Evolutionary conservation across 2,888 invertebrate genomes (phyloP).

Genomic region (Meandrusa payeni): DNA sequence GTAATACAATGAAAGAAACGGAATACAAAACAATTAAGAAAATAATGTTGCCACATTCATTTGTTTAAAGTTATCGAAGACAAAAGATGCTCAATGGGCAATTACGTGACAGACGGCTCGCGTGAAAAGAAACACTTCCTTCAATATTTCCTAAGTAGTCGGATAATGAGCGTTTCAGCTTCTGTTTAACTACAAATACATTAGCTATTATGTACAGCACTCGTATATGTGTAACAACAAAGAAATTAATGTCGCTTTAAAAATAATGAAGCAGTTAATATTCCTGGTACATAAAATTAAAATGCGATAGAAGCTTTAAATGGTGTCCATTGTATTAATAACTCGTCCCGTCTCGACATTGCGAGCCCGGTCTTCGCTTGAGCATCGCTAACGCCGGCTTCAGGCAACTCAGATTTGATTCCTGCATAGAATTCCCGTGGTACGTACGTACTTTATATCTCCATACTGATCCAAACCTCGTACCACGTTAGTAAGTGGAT

Average conservation of each 20-base stretch:
- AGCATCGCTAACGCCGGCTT: too few species aligned
- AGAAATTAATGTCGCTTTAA: conserved; percentile 15
- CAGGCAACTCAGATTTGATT: too few species aligned
- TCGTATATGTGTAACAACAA: conserved; percentile 8
- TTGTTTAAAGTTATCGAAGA: conserved; percentile 10
- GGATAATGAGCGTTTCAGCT: conserved; percentile 11
- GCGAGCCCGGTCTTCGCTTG: too few species aligned
- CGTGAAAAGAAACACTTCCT: conserved; percentile 22
- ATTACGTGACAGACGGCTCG: conserved; percentile 19
- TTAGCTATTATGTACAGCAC: not conserved
- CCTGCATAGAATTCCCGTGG: too few species aligned
- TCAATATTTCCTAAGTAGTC: conserved; percentile 23
- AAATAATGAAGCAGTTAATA: conserved; percentile 20
- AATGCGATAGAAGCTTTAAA: conserved; percentile 13
- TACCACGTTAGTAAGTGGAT: too few species aligned
- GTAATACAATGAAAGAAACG: conserved; percentile 12
- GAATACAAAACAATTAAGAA: conserved; percentile 20
- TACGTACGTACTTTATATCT: too few species aligned
- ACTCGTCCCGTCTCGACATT: too few species aligned
- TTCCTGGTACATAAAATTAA: conserved; percentile 7
- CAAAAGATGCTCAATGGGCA: conserved; percentile 21
- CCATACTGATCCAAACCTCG: too few species aligned
- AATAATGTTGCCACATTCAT: conserved; percentile 19
- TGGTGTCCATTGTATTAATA: conserved; percentile 10
- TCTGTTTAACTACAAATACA: conserved; percentile 1